These are phyloP conservation scores for Saturnia pavonia DNA, from an alignment of 2,888 invertebrate species.

Conservation along the genomic window DNA sequence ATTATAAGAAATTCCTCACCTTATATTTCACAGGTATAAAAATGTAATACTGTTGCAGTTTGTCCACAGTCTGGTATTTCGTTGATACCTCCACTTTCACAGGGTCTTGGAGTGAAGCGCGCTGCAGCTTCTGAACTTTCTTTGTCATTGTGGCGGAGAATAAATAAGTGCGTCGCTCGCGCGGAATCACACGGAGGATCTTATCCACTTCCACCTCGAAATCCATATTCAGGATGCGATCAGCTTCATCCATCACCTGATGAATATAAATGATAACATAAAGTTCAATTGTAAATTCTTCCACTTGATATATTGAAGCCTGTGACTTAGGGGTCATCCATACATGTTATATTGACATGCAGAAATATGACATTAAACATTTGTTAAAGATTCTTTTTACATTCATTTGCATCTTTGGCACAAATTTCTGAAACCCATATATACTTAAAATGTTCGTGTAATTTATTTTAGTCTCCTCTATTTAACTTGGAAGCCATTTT, in stretches of 20 bases:
- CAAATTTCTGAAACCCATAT: not conserved
- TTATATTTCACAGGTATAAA: conserved; percentile 98
- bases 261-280: not conserved
- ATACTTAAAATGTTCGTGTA: too few relatives aligned
- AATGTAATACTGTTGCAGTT: conserved; percentile 95
- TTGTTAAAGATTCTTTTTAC: not conserved
- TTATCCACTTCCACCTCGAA: conserved; percentile 99
- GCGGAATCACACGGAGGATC: conserved; percentile 93
- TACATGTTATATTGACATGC: too few relatives aligned
- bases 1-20: conserved; percentile 68
- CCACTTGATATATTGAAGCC: too few relatives aligned
- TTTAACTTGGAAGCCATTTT: too few relatives aligned
- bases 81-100: conserved; percentile 97
- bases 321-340: too few relatives aligned
- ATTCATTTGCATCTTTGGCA: not conserved
- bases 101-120: conserved; percentile 96
- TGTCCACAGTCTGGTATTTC: conserved; percentile 99
- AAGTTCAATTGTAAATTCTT: not conserved
- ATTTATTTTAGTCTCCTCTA: too few relatives aligned
- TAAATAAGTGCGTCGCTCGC: conserved; percentile 94
- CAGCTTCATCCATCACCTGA: conserved; percentile 99
- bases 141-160: conserved; percentile 99
- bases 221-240: conserved; percentile 99
- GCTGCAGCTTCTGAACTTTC: conserved; percentile 96
- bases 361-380: not conserved